Evolutionary conservation across 1,140 invertebrate species (phyloP).

Genomic region (Heterodera carotae): DNA sequence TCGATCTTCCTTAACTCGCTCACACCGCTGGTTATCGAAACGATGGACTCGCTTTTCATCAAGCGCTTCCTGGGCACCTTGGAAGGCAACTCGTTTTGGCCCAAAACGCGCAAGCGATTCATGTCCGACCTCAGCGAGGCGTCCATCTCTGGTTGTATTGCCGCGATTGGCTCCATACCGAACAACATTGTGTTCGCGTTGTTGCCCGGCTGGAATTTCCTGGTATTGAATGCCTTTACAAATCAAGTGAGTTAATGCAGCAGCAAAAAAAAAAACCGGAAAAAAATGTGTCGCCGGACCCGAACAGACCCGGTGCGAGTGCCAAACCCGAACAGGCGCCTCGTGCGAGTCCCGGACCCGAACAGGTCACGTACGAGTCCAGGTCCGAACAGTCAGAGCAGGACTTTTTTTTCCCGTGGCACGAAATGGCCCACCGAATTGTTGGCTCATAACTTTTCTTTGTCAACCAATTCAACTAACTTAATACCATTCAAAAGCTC

Average conservation of each 20-base stretch:
- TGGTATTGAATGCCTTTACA: not conserved
- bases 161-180: constrained; percentile 3
- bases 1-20: constrained; percentile 7
- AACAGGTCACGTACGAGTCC: too few relatives aligned
- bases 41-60: constrained; percentile 10
- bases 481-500: too few relatives aligned
- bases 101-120: not conserved
- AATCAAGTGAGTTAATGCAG: not conserved
- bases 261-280: too few relatives aligned
- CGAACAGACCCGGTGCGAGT: too few relatives aligned
- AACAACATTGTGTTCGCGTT: not conserved
- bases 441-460: too few relatives aligned
- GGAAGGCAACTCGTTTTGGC: constrained; percentile 1
- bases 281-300: too few relatives aligned
- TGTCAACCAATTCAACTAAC: too few relatives aligned
- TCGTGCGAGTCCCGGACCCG: too few relatives aligned
- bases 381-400: not conserved
- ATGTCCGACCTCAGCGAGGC: not conserved
- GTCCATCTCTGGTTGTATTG: not conserved
- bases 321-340: too few relatives aligned
- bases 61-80: not conserved
- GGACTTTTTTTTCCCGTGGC: not conserved
- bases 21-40: constrained; percentile 11
- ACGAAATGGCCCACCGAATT: too few relatives aligned
- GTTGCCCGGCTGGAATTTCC: not conserved